phyloP scores from a whole-genome alignment of 2,797 vertebrate species.

The Prionace glauca region DNA sequence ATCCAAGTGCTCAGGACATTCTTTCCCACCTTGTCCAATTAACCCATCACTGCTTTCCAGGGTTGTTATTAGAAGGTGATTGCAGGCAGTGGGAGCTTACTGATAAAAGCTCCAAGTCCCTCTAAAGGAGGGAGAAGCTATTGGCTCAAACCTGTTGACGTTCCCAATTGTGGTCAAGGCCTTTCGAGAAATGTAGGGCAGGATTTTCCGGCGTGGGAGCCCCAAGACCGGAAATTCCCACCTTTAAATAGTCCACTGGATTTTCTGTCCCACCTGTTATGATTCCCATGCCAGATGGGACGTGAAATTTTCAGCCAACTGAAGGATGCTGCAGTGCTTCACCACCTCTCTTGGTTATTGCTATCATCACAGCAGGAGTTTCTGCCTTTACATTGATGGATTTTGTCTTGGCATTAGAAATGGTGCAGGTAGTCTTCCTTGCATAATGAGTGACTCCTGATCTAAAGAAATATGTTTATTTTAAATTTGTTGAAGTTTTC shows the following conservation, averaged over 20 bases:
- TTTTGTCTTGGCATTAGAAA: neutral
- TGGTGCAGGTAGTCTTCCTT: neutral
- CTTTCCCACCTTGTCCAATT: neutral
- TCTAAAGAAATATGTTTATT: neutral
- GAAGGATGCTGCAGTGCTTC: neutral
- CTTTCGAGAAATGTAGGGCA: neutral
- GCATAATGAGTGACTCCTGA: neutral
- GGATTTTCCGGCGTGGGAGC: no score
- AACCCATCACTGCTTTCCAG: neutral
- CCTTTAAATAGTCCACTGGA: no score
- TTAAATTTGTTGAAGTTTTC: neutral
- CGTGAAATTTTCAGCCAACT: neutral
- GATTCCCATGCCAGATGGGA: no score
- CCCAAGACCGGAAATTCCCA: no score
- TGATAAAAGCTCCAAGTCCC: neutral
- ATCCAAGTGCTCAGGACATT: neutral
- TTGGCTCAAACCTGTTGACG: neutral
- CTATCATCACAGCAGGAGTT: neutral
- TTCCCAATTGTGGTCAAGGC: neutral
- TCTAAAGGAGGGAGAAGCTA: neutral
- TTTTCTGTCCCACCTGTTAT: no score
- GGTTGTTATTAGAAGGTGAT: neutral
- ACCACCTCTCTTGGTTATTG: neutral
- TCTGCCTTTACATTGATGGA: neutral
- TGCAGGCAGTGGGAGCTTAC: neutral